A percentile compares a stretch with the other conserved stretches of the same genome.
Conservation (phyloP, 2,113 vertebrate species). For the Suncus etruscus region DNA sequence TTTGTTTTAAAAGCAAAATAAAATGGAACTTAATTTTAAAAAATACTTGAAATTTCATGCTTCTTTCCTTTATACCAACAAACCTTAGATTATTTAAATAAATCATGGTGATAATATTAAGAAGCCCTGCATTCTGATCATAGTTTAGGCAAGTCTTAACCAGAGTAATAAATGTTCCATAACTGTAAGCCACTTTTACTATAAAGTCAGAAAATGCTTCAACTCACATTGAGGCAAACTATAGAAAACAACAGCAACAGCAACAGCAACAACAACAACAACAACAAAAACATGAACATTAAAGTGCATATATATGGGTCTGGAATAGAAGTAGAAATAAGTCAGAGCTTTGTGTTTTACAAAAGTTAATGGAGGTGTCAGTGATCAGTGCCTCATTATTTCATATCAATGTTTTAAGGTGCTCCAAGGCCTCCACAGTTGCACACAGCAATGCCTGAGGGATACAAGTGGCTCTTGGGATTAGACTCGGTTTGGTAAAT, state of each 20-base stretch:
- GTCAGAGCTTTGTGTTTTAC: too few species aligned
- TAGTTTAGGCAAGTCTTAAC: not conserved
- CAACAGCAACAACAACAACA: too few species aligned
- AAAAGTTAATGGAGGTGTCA: not conserved
- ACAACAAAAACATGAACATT: not conserved
- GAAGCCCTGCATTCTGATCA: not conserved
- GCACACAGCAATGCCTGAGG: too few species aligned
- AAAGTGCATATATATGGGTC: not conserved
- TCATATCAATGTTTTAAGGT: too few species aligned
- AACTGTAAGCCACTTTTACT: constrained; percentile 3
- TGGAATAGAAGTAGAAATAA: not conserved
- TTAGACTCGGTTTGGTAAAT: too few species aligned
- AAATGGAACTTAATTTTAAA: not conserved
- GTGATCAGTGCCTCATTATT: too few species aligned
- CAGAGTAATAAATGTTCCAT: not conserved
- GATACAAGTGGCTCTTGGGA: too few species aligned
- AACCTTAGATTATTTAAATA: constrained; percentile 13
- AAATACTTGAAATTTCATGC: constrained; percentile 18
- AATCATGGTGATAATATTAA: not conserved
- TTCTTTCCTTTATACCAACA: not conserved
- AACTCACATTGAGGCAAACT: constrained; percentile 18
- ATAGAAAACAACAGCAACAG: too few species aligned
- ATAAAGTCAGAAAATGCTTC: not conserved
- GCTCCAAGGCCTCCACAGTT: too few species aligned
- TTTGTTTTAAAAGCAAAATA: constrained; percentile 33